Base-by-base conservation (phyloP, 2,888 invertebrate genomes). In the Scrobipalpa atriplicella region DNA sequence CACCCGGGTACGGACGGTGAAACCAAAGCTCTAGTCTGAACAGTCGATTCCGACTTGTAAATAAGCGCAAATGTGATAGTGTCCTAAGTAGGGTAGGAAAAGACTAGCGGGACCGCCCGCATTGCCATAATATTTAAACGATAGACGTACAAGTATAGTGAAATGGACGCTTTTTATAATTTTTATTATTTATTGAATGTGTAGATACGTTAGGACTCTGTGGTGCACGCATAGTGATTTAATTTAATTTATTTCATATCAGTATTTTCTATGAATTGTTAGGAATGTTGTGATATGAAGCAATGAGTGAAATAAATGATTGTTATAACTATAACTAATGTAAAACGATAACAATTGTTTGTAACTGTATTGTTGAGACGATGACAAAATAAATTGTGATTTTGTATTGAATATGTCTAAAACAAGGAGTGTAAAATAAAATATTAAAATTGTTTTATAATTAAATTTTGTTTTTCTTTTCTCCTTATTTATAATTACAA, bases 41-140 rank as follows among this genome's bases (percentile, higher is more conserved):
- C 86, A 77, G 73, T 82, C 75, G 84, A 84, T 84, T 69, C 73
- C 77, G 51, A 61, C 73, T 85, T 92, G 90, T 92, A 91, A 75
- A 92, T 90, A 90, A 92, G 92, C 91, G 90, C 91, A 91, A 90
- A 91, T 92, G 92, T 92, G 92, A 92, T 92, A 86, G 90, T 92
- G 91, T 92, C 91, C 90, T 92, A 92, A 91, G 86, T 92, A 91
- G 90, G 85, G 81, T 90, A 86, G 91, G 85, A 78, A 86, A 80
- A 88, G 89, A 90, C 90, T 89, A 83, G 88, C 87, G 90, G 91
- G 78, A 69, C 72, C 72, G 74, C 74, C 88, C 89, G 89, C 87
- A 80, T 84, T 92, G 92, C 92, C 92, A 92, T 92, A 91, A 87
- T 92, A 87, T 88, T 86, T 87, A 84, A 79, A 81, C 71, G 72